These are phyloP conservation scores for Varanus komodoensis DNA, from an alignment of 2,113 vertebrate species.

Conservation along the genomic window DNA sequence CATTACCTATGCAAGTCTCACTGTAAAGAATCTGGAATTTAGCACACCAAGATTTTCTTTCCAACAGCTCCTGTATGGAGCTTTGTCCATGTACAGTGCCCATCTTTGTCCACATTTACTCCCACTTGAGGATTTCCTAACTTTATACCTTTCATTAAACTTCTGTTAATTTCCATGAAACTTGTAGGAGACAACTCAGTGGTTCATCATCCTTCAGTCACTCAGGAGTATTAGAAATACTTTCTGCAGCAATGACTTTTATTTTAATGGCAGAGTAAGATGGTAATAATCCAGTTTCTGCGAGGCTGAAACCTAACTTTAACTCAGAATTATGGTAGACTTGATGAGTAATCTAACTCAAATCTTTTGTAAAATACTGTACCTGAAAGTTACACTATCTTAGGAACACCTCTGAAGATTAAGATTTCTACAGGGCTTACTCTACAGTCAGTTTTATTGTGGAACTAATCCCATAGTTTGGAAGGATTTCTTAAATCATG, in stretches of 20 bases:
- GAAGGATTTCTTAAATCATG: neutral
- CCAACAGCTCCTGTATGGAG: neutral
- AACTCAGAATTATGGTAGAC: neutral
- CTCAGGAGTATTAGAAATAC: constrained; percentile 25
- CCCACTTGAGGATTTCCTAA: neutral
- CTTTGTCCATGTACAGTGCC: too few species aligned
- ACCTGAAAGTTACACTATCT: neutral
- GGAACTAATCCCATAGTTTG: neutral
- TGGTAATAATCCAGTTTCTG: constrained; percentile 55
- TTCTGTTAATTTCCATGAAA: neutral
- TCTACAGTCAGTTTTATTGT: neutral
- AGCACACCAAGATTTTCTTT: neutral
- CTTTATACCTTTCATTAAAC: neutral
- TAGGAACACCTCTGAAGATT: neutral
- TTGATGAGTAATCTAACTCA: constrained; percentile 47
- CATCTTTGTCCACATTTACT: neutral
- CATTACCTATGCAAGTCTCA: neutral
- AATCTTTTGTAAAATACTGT: constrained; percentile 31
- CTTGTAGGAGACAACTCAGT: neutral
- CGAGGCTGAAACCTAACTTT: constrained; percentile 50
- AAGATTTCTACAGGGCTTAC: neutral
- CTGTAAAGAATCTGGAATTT: neutral
- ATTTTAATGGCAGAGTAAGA: constrained; percentile 62
- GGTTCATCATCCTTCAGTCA: neutral
- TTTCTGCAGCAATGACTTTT: constrained; percentile 61